Evolutionary conservation across 2,797 vertebrate genomes (phyloP), one percentile per base, ranked within the genome.

Genomic region (Cottoperca gobio): DNA sequence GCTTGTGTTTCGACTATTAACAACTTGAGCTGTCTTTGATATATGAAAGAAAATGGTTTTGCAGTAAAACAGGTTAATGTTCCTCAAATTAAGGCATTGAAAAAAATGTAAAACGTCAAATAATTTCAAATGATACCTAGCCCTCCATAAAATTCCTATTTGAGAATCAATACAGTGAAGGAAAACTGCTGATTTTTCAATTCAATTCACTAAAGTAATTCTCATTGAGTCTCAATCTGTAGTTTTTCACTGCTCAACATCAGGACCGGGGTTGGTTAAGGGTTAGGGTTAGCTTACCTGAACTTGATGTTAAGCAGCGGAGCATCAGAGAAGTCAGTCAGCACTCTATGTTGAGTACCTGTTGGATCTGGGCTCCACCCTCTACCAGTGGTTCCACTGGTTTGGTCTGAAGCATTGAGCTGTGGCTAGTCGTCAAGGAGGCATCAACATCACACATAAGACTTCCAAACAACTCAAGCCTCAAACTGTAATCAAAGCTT

Each of bases 281-380:
- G n/a, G n/a, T n/a, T n/a, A n/a, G n/a, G n/a, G n/a, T n/a, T n/a
- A 10, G 12, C 48, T 62, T 39, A 98, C 97, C 97, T 95, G 94
- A 98, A 97, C 90, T 96, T 97, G 75, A 97, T 96, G 23, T 96
- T 97, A 78, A 97, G 95, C 53, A 97, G 92, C 0, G 97, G 97
- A 0, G 97, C 94, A 0, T 95, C 95, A 17, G 90, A 89, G 82
- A 98, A 98, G 90, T 97, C 97, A 0, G 94, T 87, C 82, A 97
- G 82, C 97, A 97, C 92, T 98, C 97, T 0, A 98, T 97, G 89
- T 98, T 98, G 78, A 98, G 94, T 67, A 98, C 96, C 88, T 98
- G 97, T 85, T 98, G 97, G 70, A 97, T 96, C 88, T 98, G 97
- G 2, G 96, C 97, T 4, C 97, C 97, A 0, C 97, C 97, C 35